Base-by-base conservation (phyloP, 1,140 invertebrate species). In the Pogonomyrmex barbatus region DNA sequence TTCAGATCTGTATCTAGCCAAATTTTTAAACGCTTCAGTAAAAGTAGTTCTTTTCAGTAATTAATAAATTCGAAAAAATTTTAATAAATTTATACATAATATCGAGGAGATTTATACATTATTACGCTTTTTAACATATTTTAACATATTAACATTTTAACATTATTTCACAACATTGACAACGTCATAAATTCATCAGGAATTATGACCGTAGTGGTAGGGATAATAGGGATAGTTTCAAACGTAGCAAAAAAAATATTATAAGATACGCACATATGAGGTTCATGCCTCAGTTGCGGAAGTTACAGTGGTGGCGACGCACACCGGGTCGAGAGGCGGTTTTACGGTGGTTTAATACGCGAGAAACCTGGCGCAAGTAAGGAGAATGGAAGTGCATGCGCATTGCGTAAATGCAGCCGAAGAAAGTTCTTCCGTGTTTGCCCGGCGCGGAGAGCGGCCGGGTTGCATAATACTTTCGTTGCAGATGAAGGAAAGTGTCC, bases 401-500 rank as follows among this genome's bases (percentile, higher is more conserved):
- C 79, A 88, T 92, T 93, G 87, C 90, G 85, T 90, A 90, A 92
- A 91, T 75, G 77, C 73, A 62, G 39, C 33, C 30, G 75, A 93
- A 92, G 92, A 93, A 93, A 91, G 92, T 93, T 89, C 73, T 93
- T 93, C 92, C 92, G 92, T 85, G 91, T 92, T 71, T 30, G 75
- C 47, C 54, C 9, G 70, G 62, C 67, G 8, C 54, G 68, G 30
- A 14, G 63, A 14, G 63, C 30, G 56, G 39, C 60, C 79, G 76
- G 65, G 86, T 91, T 89, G 76, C 88, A 84, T 84, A 89, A 90
- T 90, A 63, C 68, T 84, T 76, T 78, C 76, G 50, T 86, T 67
- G 24, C 82, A 33, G 76, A 86, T 30, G 62, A 56, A 86, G 30
- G 85, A 88, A 86, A 87, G 52, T 58, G 2, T 42, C 58, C 67